Evolutionary conservation across 2,797 vertebrate species (phyloP), one percentile per base, ranked within the genome.

Genomic region (Bradypodion ventrale): DNA sequence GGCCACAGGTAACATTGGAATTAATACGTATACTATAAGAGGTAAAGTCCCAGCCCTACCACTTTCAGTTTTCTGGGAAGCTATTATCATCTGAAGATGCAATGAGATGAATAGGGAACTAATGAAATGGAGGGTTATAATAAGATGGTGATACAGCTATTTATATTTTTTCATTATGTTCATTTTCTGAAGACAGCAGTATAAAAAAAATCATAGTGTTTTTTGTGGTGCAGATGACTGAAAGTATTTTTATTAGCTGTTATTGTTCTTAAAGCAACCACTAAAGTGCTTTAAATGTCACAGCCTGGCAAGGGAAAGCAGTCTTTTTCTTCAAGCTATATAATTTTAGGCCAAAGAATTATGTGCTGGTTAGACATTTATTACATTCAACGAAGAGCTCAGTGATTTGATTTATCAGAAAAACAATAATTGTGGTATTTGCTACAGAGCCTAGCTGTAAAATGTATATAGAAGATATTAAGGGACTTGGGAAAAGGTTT

Each of bases 381-480:
- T 49, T 87, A 44, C 3, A 5, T 80, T 85, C 82, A 82, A 32
- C 16, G 86, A 84, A 79, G n/a, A 82, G 80, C n/a, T 7, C n/a
- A 62, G 78, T 12, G 79, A 82, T 88, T 91, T 88, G 52, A 82
- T 85, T 91, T 92, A 78, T 82, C 49, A 84, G 40, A 83, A 78
- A 87, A 32, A 32, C 46, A 86, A 86, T 88, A 80, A 89, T 78
- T 72, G 44, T 37, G 60, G 80, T 56, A 84, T 89, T 89, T 91
- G 69, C 23, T 74, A 40, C 19, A 9, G 52, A 85, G 19, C 1
- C 63, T 76, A 78, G 52, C 9, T 46, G 52, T 10, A 0, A 37
- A 3, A 49, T 80, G 27, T 86, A 12, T 80, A 29, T 0, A 4
- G 9, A 10, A 32, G 49, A 52, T 7, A 5, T 6, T 32, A 85